Percentiles rank a stretch among this genome's conserved stretches.
These are phyloP conservation scores for Campoplex capitator DNA, from an alignment of 2,888 invertebrate genomes.

Conservation along the genomic window DNA sequence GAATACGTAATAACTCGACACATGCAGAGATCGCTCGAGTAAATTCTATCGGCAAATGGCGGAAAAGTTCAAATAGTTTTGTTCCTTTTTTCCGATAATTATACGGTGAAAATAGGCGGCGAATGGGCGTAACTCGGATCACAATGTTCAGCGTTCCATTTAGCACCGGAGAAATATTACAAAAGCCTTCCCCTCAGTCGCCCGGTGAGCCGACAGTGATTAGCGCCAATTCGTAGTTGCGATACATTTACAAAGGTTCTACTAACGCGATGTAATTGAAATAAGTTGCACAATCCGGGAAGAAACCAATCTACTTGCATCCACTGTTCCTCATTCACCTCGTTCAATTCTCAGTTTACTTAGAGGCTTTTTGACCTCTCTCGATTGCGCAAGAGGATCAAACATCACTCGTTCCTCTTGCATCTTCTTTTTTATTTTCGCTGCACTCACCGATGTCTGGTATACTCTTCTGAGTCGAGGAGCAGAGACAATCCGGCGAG, in stretches of 20 bases:
- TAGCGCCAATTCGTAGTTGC: constrained; percentile 53
- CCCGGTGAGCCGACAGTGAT: constrained; percentile 45
- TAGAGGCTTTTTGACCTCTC: constrained; percentile 21
- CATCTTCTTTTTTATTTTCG: constrained; percentile 7
- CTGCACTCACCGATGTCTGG: constrained; percentile 23
- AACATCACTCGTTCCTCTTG: constrained; percentile 25
- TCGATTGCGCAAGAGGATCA: constrained; percentile 57
- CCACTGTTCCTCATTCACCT: constrained; percentile 52
- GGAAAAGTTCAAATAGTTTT: background rate
- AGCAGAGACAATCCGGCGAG: constrained; percentile 2
- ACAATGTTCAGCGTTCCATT: constrained; percentile 12
- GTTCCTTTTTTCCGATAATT: constrained; percentile 4
- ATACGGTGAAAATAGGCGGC: constrained; percentile 15
- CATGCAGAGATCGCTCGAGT: background rate
- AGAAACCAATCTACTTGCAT: constrained; percentile 62
- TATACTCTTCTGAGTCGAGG: constrained; percentile 15
- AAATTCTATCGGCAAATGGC: background rate
- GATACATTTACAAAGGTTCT: constrained; percentile 67
- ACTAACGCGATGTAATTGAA: constrained; percentile 69
- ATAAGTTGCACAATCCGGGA: constrained; percentile 66
- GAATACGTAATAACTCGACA: background rate
- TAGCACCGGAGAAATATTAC: constrained; percentile 45
- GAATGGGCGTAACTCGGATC: background rate
- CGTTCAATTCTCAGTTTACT: constrained; percentile 34
- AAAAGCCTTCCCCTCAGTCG: constrained; percentile 31